Evolutionary conservation across 2,888 invertebrate species (phyloP).

Genomic region (Conchocele bisecta): DNA sequence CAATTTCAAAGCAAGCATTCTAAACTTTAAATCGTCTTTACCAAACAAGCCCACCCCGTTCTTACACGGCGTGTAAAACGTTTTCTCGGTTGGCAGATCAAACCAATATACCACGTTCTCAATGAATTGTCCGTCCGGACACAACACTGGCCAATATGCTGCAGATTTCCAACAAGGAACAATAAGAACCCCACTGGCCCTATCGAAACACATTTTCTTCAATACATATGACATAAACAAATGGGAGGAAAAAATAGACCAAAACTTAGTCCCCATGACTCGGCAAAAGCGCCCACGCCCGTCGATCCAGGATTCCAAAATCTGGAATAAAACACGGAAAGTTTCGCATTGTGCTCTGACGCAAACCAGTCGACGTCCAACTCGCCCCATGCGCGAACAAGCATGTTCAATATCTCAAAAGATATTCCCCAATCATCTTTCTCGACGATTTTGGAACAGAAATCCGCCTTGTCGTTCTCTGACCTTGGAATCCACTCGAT

Average conservation of each 20-base stretch:
- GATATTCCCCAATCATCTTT: constrained; percentile 51
- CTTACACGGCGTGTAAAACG: background rate
- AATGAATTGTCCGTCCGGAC: constrained; percentile 5
- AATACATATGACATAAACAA: constrained; percentile 11
- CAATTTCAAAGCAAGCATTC: constrained; percentile 31
- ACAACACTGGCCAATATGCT: constrained; percentile 26
- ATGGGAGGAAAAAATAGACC: constrained; percentile 36
- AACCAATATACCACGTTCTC: background rate
- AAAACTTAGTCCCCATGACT: constrained; percentile 11
- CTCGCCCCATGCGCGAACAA: constrained; percentile 10
- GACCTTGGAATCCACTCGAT: constrained; percentile 48
- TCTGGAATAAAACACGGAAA: constrained; percentile 29
- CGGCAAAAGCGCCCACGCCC: constrained; percentile 34
- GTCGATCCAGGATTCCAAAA: constrained; percentile 34
- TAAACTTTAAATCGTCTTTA: constrained; percentile 8
- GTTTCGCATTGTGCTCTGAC: constrained; percentile 23
- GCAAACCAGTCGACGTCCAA: constrained; percentile 41
- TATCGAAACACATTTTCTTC: constrained; percentile 17
- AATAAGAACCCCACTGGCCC: constrained; percentile 13
- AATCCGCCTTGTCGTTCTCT: constrained; percentile 40
- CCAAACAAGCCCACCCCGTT: constrained; percentile 12
- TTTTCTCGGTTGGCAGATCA: constrained; percentile 14
- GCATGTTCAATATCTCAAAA: constrained; percentile 7
- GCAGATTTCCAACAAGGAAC: constrained; percentile 30
- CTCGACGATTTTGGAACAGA: constrained; percentile 29